Evolutionary conservation across 2,888 invertebrate genomes (phyloP), one percentile per base, ranked within the genome.

Genomic region (Palloptera scutellata): DNA sequence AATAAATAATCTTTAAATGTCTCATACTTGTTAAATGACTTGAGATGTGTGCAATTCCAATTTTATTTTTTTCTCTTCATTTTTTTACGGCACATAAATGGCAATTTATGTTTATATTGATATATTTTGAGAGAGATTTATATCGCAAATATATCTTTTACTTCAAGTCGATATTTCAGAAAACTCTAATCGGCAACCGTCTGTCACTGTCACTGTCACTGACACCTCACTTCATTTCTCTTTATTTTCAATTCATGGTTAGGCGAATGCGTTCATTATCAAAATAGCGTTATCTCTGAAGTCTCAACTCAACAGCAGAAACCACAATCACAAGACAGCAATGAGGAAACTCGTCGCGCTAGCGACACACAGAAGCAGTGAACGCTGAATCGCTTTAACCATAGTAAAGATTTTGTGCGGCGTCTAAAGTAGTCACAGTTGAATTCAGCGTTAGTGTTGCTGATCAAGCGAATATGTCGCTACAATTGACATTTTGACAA

Each of bases 381-480:
- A 20, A 10, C 4, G 13, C 9, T 42, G 30, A 30, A 30, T 2
- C 30, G 30, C 30, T 30, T 30, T 17, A 53, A 40, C 13, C 48
- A 15, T 15, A n/a, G 10, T 48, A 15, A 11, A 15, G n/a, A 48
- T 48, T 48, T 8, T 8, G 48, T 15, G 19, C 13, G 15, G 40
- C 51, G 41, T 13, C 57, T 8, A 41, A 51, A 64, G 43, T 41
- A 42, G 57, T 17, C 60, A 53, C 17, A 45, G 60, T 48, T 12
- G 12, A 48, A 43, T 15, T n/a, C 52, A 59, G 17, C 52, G 15
- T 15, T 9, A 41, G 6, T 45, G 65, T 63, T 68, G 68, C 68
- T 81, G 82, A 81, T 81, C 81, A 81, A 81, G 80, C 79, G 80
- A 78, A 79, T 77, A 81, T 81, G 82, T 81, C 80, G 79, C 77